These are phyloP conservation scores for Linnaemya tessellans DNA, from an alignment of 2,888 invertebrate species.

Conservation along the genomic window DNA sequence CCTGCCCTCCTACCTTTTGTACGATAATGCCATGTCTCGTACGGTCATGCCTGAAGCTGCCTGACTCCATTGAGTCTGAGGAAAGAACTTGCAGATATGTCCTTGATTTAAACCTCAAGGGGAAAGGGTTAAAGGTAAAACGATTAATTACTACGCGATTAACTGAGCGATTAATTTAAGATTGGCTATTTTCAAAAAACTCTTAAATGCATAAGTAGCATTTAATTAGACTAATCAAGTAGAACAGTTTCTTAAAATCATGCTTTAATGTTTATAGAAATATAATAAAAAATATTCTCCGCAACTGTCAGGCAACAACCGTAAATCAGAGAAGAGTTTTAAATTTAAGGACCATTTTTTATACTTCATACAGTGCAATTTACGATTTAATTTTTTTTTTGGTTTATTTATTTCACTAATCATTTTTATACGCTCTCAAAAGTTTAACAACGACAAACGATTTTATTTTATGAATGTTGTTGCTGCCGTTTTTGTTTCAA, in stretches of 20 bases:
- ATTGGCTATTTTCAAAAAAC: not conserved
- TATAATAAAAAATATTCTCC: not conserved
- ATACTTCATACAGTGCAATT: conserved; percentile 6
- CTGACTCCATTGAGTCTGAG: too few relatives aligned
- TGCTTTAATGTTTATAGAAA: not conserved
- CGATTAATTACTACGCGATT: too few relatives aligned
- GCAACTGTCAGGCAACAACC: not conserved
- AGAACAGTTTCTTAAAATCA: not conserved
- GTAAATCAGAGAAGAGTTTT: conserved; percentile 2
- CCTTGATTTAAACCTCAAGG: too few relatives aligned
- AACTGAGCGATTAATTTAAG: too few relatives aligned
- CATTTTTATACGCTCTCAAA: conserved; percentile 38
- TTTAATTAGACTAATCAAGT: conserved; percentile 13
- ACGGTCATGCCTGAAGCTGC: too few relatives aligned
- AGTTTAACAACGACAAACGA: conserved; percentile 42
- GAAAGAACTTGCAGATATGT: too few relatives aligned
- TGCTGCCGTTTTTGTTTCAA: not conserved
- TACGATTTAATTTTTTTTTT: conserved; percentile 34
- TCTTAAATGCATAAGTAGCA: not conserved
- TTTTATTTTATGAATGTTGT: conserved; percentile 49
- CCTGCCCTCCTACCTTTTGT: too few relatives aligned
- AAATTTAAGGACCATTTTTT: conserved; percentile 20
- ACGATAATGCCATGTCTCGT: too few relatives aligned
- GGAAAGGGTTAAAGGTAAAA: too few relatives aligned
- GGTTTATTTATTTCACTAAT: conserved; percentile 54